Evolutionary conservation across 2,113 vertebrate species (phyloP).

Genomic region (Ctenodactylus gundi): DNA sequence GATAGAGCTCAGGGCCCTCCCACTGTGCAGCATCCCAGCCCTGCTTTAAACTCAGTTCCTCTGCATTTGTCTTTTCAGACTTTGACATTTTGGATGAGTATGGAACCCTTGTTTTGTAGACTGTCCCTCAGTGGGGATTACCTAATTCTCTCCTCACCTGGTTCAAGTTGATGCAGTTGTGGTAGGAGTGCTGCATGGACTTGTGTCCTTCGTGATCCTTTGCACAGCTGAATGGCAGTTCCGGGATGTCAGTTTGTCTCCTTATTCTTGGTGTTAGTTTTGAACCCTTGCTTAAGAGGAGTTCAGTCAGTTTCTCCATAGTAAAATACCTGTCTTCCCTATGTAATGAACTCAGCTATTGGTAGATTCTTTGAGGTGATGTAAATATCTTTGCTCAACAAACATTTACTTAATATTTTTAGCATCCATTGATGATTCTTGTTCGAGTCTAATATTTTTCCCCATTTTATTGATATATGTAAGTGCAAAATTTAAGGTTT

Average conservation of each 20-base stretch:
- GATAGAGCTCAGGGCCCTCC: too few species aligned
- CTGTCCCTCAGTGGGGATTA: neutral
- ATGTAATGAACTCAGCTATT: slow-evolving; percentile 18
- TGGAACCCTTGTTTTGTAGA: neutral
- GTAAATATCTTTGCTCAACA: slow-evolving; percentile 17
- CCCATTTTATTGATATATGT: too few species aligned
- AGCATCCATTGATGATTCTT: neutral
- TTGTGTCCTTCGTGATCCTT: neutral
- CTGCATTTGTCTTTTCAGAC: slow-evolving; percentile 33
- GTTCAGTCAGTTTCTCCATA: neutral
- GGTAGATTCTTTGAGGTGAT: neutral
- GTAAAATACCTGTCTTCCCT: neutral
- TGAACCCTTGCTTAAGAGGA: neutral
- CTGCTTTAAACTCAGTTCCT: slow-evolving; percentile 33
- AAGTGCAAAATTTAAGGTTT: too few species aligned
- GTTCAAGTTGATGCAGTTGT: neutral
- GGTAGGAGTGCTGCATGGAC: neutral
- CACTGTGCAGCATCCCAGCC: too few species aligned
- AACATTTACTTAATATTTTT: neutral
- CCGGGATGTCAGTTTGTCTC: neutral
- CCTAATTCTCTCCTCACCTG: neutral
- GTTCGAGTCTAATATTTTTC: slow-evolving; percentile 3
- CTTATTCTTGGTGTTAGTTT: neutral
- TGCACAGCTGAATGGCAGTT: neutral
- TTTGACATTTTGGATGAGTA: neutral